Base-by-base conservation (phyloP, 2,888 invertebrate species). In the Eristalis pertinax region DNA sequence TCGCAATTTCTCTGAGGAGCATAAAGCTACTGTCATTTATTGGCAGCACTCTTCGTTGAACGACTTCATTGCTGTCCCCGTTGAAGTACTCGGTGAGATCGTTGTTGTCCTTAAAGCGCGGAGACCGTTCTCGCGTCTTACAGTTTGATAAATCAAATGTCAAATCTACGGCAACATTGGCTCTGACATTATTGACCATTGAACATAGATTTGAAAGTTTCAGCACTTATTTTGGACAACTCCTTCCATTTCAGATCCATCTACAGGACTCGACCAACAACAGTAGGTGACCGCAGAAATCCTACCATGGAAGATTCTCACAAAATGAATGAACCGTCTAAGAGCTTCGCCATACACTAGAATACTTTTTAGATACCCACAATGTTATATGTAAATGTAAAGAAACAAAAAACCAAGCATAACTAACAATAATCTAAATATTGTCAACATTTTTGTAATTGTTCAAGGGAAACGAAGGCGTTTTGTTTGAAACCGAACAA, bases 261-360 rank as follows among this genome's bases (percentile, higher is more conserved):
- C 64, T 87, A 22, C 87, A 87, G 62, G 84, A 84, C 56, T 69
- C 73, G n/a, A 83, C 38, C 24, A 87, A 87, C 22, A 87, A 73
- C 32, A 67, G 75, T 24, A 87, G 87, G 84, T 87, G 87, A 87
- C 87, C 87, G 56, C 79, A 70, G 19, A 87, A 77, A 58, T 69
- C 87, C 38, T 73, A 80, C 41, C 87, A 73, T 65, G 73, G 84
- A 60, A 80, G 72, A 76, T 84, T 65, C 73, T 65, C 84, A 64
- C 79, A 87, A 87, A 76, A 87, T 72, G 73, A 83, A 84, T 84
- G 78, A 84, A 76, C 75, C 79, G 64, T 77, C 79, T 87, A 76
- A 84, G 79, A 87, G 87, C 84, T 87, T 83, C 72, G 84, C 87
- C 84, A 80, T 87, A 87, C 15, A 83, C 70, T 74, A 74, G 56